phyloP scores from a whole-genome alignment of 2,797 vertebrate species.

The Sternotherus odoratus region DNA sequence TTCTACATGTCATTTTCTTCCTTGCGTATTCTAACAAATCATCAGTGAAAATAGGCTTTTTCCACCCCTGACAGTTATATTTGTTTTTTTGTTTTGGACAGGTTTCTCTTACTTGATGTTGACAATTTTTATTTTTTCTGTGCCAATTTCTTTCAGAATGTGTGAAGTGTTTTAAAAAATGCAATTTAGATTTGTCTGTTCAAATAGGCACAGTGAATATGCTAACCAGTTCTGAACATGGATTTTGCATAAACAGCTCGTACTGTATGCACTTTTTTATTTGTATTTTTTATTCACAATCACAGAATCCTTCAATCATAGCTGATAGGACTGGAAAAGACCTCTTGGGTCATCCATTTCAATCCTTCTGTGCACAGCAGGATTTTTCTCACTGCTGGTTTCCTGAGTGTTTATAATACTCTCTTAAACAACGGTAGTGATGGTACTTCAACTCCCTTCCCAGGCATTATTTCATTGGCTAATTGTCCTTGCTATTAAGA shows the following conservation, averaged over 20 bases:
- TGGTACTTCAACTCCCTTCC: not conserved
- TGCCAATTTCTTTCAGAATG: constrained; percentile 6
- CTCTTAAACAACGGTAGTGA: not conserved
- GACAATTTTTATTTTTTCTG: not conserved
- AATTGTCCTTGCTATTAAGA: not conserved
- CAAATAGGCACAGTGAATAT: constrained; percentile 25
- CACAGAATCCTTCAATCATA: constrained; percentile 6
- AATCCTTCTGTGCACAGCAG: not conserved
- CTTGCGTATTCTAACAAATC: constrained; percentile 6
- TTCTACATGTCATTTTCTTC: not conserved
- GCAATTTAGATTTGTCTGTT: not conserved
- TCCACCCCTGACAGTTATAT: not conserved
- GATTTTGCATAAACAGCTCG: constrained; percentile 38
- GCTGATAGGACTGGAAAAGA: constrained; percentile 14
- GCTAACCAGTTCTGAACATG: constrained; percentile 24
- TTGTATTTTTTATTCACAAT: constrained; percentile 35
- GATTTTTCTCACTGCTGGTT: not conserved
- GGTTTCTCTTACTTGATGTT: constrained; percentile 24
- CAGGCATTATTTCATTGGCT: not conserved
- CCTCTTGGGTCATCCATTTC: constrained; percentile 22
- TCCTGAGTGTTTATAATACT: not conserved
- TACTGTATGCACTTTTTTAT: not conserved
- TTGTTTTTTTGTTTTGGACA: constrained; percentile 31
- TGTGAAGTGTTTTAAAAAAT: constrained; percentile 50
- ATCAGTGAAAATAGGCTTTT: not conserved